These are phyloP conservation scores for Andrena dorsata DNA, from an alignment of 2,888 invertebrate genomes.

Conservation along the genomic window DNA sequence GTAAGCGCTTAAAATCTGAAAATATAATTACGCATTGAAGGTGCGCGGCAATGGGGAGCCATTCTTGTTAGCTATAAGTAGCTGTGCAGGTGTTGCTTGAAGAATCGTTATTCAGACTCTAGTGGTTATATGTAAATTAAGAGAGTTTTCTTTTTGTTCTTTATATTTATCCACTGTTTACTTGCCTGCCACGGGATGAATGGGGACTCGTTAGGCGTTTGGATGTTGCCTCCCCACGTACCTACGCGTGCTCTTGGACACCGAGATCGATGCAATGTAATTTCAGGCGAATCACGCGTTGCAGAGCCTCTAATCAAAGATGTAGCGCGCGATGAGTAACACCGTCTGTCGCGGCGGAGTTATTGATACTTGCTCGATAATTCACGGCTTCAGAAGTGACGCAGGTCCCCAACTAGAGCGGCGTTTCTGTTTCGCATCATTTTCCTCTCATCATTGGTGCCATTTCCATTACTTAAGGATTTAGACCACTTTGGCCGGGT, in stretches of 20 bases:
- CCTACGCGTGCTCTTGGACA: neutral
- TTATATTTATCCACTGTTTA: neutral
- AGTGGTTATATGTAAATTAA: neutral
- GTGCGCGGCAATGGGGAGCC: constrained; percentile 19
- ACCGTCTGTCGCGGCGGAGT: neutral
- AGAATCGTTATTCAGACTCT: neutral
- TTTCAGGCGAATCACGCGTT: constrained; percentile 41
- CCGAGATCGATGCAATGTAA: constrained; percentile 47
- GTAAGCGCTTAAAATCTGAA: constrained; percentile 35
- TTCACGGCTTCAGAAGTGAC: neutral
- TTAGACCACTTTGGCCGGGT: too few species aligned
- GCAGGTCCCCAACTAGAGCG: neutral
- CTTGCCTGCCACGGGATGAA: too few species aligned
- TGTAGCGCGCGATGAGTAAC: constrained; percentile 7
- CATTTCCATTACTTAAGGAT: too few species aligned
- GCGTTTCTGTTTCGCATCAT: neutral
- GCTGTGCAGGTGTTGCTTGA: neutral
- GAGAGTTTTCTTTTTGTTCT: neutral
- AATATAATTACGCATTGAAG: constrained; percentile 32
- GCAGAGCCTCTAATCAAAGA: constrained; percentile 42
- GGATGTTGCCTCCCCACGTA: neutral
- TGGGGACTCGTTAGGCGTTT: neutral
- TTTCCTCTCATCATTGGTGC: too few species aligned
- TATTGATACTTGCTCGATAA: constrained; percentile 5
- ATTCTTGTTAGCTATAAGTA: too few species aligned